Conservation (phyloP, 2,113 vertebrate genomes). For the Epinephelus cyanopodus region DNA sequence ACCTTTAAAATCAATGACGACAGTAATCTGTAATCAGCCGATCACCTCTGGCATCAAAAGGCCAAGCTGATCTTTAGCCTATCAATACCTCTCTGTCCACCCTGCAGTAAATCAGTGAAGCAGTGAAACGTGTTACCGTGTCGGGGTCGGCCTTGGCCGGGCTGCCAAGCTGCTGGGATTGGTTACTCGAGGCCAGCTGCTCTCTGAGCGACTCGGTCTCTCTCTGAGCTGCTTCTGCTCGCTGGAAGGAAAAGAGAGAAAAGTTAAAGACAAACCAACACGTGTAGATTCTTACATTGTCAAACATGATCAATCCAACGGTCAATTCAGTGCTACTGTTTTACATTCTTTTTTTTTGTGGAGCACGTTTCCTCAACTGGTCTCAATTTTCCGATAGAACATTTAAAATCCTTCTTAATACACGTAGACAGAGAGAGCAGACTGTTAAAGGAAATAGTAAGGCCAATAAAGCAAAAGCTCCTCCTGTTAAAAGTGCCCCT, state of each 20-base stretch:
- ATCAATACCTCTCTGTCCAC: slow-evolving; percentile 46
- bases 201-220: slow-evolving; percentile 93
- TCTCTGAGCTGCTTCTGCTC: slow-evolving; percentile 95
- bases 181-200: slow-evolving; percentile 93
- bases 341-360: background rate
- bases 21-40: slow-evolving; percentile 37
- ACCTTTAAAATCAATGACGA: slow-evolving; percentile 27
- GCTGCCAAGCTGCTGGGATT: slow-evolving; percentile 91
- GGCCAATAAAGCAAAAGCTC: background rate
- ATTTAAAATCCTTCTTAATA: slow-evolving; percentile 8
- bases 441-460: background rate
- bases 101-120: slow-evolving; percentile 37
- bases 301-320: slow-evolving; percentile 30
- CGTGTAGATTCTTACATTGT: slow-evolving; percentile 9
- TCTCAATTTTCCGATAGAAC: slow-evolving; percentile 15
- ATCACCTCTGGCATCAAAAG: slow-evolving; percentile 31
- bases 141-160: slow-evolving; percentile 92
- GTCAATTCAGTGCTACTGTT: slow-evolving; percentile 9
- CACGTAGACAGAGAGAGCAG: background rate
- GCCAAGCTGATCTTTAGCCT: slow-evolving; percentile 48
- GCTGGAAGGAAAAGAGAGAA: slow-evolving; percentile 81
- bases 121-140: slow-evolving; percentile 84
- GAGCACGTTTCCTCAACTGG: background rate
- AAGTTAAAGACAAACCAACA: slow-evolving; percentile 5
- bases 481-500: background rate